Evolutionary conservation across 2,113 vertebrate species (phyloP).

Genomic region (Oreochromis niloticus): DNA sequence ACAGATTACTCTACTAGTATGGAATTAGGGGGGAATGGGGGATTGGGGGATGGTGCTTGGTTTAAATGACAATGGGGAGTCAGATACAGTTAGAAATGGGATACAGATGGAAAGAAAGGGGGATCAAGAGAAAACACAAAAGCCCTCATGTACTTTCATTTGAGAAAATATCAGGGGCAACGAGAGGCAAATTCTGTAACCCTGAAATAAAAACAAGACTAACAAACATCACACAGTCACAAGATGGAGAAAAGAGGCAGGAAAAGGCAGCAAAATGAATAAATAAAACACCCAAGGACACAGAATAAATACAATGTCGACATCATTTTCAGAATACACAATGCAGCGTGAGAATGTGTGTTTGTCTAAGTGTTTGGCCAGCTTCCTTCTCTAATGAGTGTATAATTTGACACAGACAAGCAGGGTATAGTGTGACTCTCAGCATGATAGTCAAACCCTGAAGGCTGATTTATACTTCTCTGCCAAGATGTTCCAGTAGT

Average conservation of each 20-base stretch:
- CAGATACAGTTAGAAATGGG: neutral
- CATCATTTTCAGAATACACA: neutral
- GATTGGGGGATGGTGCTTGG: neutral
- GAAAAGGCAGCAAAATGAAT: neutral
- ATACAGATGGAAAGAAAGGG: neutral
- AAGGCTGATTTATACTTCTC: neutral
- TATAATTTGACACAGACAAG: conserved; percentile 23
- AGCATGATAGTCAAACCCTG: neutral
- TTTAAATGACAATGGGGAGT: conserved; percentile 3
- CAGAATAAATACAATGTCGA: neutral
- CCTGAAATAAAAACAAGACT: conserved; percentile 14
- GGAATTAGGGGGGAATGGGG: neutral
- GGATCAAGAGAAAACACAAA: conserved; percentile 12
- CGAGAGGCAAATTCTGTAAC: conserved; percentile 22
- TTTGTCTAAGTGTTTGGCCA: neutral
- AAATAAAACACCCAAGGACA: neutral
- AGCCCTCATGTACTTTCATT: conserved; percentile 19
- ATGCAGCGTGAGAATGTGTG: neutral
- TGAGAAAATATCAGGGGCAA: conserved; percentile 27
- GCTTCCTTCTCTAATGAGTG: neutral
- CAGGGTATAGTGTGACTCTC: neutral
- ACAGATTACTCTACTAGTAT: conserved; percentile 21
- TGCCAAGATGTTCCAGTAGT: neutral
- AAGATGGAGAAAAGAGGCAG: neutral
- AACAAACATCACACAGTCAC: conserved; percentile 11